phyloP scores from a whole-genome alignment of 2,888 invertebrate species.

The Sialis lutaria region DNA sequence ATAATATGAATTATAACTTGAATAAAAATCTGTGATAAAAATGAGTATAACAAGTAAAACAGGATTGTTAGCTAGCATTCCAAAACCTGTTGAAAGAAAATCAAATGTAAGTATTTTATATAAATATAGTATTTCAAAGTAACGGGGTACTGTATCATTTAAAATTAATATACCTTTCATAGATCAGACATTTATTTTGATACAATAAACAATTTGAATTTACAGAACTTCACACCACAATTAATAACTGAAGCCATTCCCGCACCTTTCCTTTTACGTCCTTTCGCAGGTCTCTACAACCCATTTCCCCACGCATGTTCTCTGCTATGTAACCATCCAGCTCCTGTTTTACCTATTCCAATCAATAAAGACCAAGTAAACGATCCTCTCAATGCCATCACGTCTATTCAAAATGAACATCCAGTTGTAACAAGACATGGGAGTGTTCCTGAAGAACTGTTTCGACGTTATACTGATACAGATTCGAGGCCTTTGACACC shows the following conservation, averaged over 20 bases:
- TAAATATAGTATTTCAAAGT: too few species aligned
- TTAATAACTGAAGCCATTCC: slow-evolving; percentile 43
- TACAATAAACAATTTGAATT: slow-evolving; percentile 3
- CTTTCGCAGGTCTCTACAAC: slow-evolving; percentile 66
- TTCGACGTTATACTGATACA: slow-evolving; percentile 64
- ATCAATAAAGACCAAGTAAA: not conserved
- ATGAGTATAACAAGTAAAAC: slow-evolving; percentile 48
- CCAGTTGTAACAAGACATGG: not conserved
- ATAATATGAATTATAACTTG: not conserved
- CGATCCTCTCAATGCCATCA: not conserved
- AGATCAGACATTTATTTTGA: not conserved
- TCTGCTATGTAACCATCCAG: slow-evolving; percentile 71
- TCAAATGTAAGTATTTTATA: slow-evolving; percentile 15
- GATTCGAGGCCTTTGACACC: slow-evolving; percentile 71
- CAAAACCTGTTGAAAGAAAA: slow-evolving; percentile 22
- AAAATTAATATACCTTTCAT: slow-evolving; percentile 14
- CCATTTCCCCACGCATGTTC: slow-evolving; percentile 68
- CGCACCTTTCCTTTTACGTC: slow-evolving; percentile 57
- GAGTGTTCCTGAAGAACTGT: slow-evolving; percentile 49
- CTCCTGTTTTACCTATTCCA: slow-evolving; percentile 15
- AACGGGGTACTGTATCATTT: too few species aligned
- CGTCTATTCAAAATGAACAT: slow-evolving; percentile 1
- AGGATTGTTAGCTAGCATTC: slow-evolving; percentile 41
- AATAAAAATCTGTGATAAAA: too few species aligned
- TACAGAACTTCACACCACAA: slow-evolving; percentile 24